Evolutionary conservation across 2,888 invertebrate genomes (phyloP).

Genomic region (Nycteola revayana): DNA sequence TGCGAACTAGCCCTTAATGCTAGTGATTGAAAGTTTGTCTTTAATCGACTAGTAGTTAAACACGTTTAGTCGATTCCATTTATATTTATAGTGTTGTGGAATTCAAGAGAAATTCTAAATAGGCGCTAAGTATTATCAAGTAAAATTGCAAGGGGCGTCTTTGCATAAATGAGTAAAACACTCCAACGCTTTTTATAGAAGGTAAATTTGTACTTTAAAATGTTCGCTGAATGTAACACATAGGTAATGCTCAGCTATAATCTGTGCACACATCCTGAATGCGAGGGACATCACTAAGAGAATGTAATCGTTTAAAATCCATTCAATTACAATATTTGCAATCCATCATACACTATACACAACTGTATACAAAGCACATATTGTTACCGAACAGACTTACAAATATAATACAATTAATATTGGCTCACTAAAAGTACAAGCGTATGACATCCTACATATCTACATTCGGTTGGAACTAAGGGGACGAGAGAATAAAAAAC

Average conservation of each 20-base stretch:
- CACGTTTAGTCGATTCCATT: constrained; percentile 6
- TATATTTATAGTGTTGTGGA: constrained; percentile 10
- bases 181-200: constrained; percentile 2
- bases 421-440: constrained; percentile 80
- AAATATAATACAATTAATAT: constrained; percentile 72
- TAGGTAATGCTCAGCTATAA: constrained; percentile 30
- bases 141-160: constrained; percentile 13
- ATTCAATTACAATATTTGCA: constrained; percentile 64
- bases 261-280: constrained; percentile 47
- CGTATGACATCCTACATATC: constrained; percentile 78
- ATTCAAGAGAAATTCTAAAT: constrained; percentile 21
- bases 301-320: constrained; percentile 58
- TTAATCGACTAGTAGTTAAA: too few relatives aligned
- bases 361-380: constrained; percentile 54
- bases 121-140: constrained; percentile 11
- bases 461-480: constrained; percentile 76
- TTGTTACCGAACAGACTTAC: constrained; percentile 64
- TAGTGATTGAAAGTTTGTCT: too few relatives aligned
- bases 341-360: constrained; percentile 56
- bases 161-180: constrained; percentile 13
- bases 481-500: constrained; percentile 72
- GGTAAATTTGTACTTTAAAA: constrained; percentile 7
- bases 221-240: constrained; percentile 34
- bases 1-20: too few relatives aligned
- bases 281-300: constrained; percentile 60